Evolutionary conservation across 2,113 vertebrate species (phyloP), one percentile per base, ranked within the genome.

Genomic region (Pipa parva): DNA sequence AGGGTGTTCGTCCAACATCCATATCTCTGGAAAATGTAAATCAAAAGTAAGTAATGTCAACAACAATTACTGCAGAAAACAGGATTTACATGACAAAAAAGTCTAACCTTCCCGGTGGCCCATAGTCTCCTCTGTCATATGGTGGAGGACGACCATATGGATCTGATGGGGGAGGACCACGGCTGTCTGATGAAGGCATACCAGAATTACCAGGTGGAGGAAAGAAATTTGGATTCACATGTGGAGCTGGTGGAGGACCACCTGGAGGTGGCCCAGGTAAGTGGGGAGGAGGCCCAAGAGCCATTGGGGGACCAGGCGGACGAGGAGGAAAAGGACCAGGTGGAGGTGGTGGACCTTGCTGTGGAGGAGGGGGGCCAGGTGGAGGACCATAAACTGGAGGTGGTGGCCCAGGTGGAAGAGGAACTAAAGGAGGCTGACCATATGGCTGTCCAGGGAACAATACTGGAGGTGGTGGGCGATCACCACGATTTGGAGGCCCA

Each of bases 201-300:
- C 81, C 94, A 76, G 92, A 95, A 81, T 92, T 95, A 71, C 94
- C 93, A 59, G 95, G 97, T 33, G 97, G 97, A 71, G 97, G 97
- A 75, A 99, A 99, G 81, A 99, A 99, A 73, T 95, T 95, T 15
- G 95, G 97, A 85, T 99, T 99, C 79, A 99, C 97, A 62, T 99
- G 97, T 28, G 97, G 97, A 63, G 95, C 95, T 1, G 97, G 97
- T 45, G 95, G 97, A 5, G 95, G 97, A 56, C 93, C 97, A 76
- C 97, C 95, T 62, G 97, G 97, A 4, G 95, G 97, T 45, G 95
- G 97, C 57, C 95, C 97, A 55, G 92, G 89, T 87, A 99, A 89
- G 80, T 99, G 97, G 39, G 97, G 97, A 73, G 96, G 96, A 71
- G 97, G 97, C 57, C 93, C 97, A 58, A 99, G 83, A 79, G 92